Base-by-base conservation (phyloP, 2,888 invertebrate genomes). In the Dryomyza anilis region DNA sequence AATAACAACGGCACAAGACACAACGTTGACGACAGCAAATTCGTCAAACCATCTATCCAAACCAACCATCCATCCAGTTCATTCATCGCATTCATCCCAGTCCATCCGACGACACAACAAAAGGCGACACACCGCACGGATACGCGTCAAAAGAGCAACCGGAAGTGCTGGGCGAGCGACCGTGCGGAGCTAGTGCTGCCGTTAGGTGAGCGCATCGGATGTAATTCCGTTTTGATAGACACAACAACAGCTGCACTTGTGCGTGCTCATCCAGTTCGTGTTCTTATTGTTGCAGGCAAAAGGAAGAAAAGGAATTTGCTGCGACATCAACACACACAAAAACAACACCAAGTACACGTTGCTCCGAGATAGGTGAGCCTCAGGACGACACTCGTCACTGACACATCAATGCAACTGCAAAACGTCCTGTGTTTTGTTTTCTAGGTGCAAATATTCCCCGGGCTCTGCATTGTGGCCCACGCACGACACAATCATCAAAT, bases 201-300 rank as follows among this genome's bases (percentile, higher is more conserved):
- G n/a, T n/a, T n/a, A 50, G 12, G 36, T 25, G 25, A 27, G 29
- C 36, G 33, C 50, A 36, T 27, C 52, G 60, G 60, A 61, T 53
- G 61, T 43, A 53, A 61, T 61, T 61, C 53, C 12, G n/a, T 70
- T 73, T 73, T 77, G 70, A 53, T 61, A 55, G 64, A 56, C 39
- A 45, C 56, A 53, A 36, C n/a, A n/a, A n/a, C 45, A 19, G 36
- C 48, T 30, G 39, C 46, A 30, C 50, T 43, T 53, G 43, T 61
- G 52, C 61, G 21, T 53, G 61, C 39, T 39, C 53, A 61, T 36
- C 58, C 33, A 52, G 43, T 39, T 25, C 19, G 45, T 45, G n/a
- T n/a, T n/a, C n/a, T n/a, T n/a, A n/a, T n/a, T n/a, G n/a, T n/a
- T 27, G 27, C 16, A 21, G 36, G 16, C 25, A 39, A 27, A 29